Base-by-base conservation (phyloP, 1,140 invertebrate genomes). In the Orchesella cincta region DNA sequence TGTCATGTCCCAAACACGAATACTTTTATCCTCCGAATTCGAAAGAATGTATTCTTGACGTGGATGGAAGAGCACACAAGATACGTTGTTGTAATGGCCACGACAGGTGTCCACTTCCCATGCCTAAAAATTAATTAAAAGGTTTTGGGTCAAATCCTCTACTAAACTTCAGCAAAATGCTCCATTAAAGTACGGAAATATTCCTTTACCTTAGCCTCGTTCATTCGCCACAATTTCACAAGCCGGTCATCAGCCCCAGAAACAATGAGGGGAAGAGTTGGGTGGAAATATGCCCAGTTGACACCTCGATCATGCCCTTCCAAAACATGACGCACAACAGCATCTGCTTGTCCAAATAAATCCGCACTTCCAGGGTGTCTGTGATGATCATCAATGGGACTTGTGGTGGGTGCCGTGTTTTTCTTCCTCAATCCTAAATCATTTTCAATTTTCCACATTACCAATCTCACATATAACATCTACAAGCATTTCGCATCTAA, bases 71-170 rank as follows among this genome's bases (percentile, higher is more conserved):
- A 99, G 85, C 0, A 96, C 96, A 84, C 97, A 98, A 0, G 97
- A 99, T 0, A 99, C 97, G 86, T 99, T 99, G 87, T 99, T 98
- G 87, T 99, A 99, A 86, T 99, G 98, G 0, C 98, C 98, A 64
- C 98, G 90, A 83, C 97, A 99, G 0, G 97, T 97, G 84, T 99
- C 98, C 28, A 99, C 95, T 87, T 99, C 98, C 98, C 98, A 99
- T 0, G 97, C 98, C 88, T 92, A 78, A 2, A 57, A 74, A 76
- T 73, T 74, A 79, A 57, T 18, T 75, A 73, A 73, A 31, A n/a
- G n/a, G n/a, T 77, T 36, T 71, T 23, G 12, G 5, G 18, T n/a
- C 14, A 14, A 73, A 20, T 8, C 29, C 51, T 20, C 70, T 26
- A 18, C n/a, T 16, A 20, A 46, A 18, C n/a, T 12, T 23, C 18